Conservation (phyloP, 2,113 vertebrate species). For the Cephalophus harveyi region DNA sequence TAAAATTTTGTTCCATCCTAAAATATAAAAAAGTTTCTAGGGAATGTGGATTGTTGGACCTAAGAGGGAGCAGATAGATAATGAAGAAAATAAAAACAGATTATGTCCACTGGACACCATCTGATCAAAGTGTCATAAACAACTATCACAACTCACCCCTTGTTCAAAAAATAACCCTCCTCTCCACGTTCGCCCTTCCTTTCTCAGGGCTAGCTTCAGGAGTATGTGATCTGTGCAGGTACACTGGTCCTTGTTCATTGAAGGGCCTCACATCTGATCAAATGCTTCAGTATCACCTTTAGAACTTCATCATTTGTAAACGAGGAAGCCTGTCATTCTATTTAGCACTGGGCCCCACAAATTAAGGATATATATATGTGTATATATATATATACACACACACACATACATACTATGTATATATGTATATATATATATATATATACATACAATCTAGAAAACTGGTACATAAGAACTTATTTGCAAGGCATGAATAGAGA, state of each 20-base stretch:
- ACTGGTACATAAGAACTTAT: background rate
- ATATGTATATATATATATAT: too few relatives aligned
- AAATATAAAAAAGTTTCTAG: background rate
- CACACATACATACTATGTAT: too few relatives aligned
- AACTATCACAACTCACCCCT: background rate
- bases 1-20: background rate
- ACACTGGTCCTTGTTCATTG: background rate
- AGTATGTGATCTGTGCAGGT: accelerated
- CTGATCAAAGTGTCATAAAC: background rate
- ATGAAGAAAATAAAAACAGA: background rate
- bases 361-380: background rate
- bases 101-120: background rate
- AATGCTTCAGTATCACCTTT: background rate
- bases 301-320: background rate
- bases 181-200: accelerated
- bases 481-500: background rate
- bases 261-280: background rate
- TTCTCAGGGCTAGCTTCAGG: background rate
- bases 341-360: background rate
- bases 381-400: too few relatives aligned
- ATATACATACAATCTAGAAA: background rate
- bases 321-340: background rate
- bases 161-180: background rate
- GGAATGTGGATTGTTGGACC: background rate
- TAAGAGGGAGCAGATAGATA: background rate